Percentiles rank a stretch among this genome's conserved stretches.
phyloP scores from a whole-genome alignment of 2,797 vertebrate species.

The Neostethus bicornis region DNA sequence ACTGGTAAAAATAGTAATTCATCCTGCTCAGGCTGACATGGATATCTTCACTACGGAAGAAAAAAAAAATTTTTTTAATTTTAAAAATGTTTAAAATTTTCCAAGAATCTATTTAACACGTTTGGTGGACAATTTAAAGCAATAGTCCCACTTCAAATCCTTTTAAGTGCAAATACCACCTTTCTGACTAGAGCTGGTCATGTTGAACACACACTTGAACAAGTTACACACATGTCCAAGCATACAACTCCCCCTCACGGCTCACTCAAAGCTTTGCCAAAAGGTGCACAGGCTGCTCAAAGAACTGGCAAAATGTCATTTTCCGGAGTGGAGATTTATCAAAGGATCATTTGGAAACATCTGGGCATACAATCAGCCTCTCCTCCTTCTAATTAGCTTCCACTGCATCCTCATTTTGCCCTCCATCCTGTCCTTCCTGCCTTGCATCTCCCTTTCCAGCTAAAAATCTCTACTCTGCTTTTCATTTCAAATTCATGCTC shows the following conservation, averaged over 20 bases:
- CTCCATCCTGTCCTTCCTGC: constrained; percentile 40
- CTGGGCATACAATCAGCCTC: constrained; percentile 70
- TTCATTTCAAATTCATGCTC: constrained; percentile 11
- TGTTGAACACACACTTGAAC: constrained; percentile 42
- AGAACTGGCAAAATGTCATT: constrained; percentile 51
- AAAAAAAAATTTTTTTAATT: too few relatives aligned
- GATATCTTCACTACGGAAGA: too few relatives aligned
- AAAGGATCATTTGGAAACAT: constrained; percentile 77
- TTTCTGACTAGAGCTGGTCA: constrained; percentile 61
- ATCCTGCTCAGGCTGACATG: too few relatives aligned
- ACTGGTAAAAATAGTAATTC: too few relatives aligned
- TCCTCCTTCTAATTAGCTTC: constrained; percentile 60
- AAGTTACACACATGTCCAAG: constrained; percentile 23
- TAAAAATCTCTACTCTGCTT: constrained; percentile 24
- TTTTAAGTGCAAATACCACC: constrained; percentile 47
- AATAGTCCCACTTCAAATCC: too few relatives aligned
- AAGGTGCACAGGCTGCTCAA: constrained; percentile 46
- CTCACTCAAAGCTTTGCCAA: constrained; percentile 59
- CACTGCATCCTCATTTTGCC: constrained; percentile 45
- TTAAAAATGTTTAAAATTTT: too few relatives aligned
- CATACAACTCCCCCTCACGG: constrained; percentile 43
- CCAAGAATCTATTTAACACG: too few relatives aligned
- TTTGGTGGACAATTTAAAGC: too few relatives aligned
- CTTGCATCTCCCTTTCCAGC: constrained; percentile 17
- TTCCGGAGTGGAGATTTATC: constrained; percentile 43